phyloP scores from a whole-genome alignment of 2,113 vertebrate genomes.

The Hippocampus zosterae region DNA sequence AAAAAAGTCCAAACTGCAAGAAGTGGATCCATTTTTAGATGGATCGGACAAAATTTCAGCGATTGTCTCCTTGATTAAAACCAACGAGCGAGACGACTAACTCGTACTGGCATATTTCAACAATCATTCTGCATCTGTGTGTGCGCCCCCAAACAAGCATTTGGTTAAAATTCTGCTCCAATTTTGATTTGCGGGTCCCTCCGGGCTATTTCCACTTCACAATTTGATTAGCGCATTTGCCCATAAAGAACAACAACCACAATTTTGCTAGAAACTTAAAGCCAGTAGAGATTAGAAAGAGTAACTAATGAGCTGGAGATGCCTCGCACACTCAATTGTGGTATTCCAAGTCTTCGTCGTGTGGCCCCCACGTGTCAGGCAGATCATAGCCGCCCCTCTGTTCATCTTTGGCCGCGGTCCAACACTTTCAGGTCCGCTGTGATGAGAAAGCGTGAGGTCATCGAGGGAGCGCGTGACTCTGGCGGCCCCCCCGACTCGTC shows the following conservation, averaged over 20 bases:
- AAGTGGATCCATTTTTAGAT: neutral
- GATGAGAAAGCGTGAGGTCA: conserved; percentile 39
- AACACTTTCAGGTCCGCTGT: conserved; percentile 26
- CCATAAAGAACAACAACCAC: too few species aligned
- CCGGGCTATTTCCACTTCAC: too few species aligned
- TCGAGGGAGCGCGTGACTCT: conserved; percentile 17
- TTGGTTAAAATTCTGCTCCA: too few species aligned
- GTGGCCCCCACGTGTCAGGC: conserved; percentile 13
- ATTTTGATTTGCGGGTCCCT: too few species aligned
- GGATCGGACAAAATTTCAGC: neutral
- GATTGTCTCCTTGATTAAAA: too few species aligned
- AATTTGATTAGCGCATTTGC: too few species aligned
- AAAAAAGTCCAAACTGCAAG: neutral
- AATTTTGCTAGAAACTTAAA: neutral
- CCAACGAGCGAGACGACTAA: too few species aligned
- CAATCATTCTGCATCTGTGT: too few species aligned
- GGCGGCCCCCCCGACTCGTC: conserved; percentile 1
- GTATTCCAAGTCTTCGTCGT: neutral
- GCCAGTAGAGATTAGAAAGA: neutral
- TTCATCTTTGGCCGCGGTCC: conserved; percentile 10
- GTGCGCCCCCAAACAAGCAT: too few species aligned
- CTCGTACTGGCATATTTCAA: too few species aligned
- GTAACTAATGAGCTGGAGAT: conserved; percentile 16
- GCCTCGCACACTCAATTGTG: neutral
- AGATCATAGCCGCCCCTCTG: conserved; percentile 1